Evolutionary conservation across 1,140 invertebrate species (phyloP).

Genomic region (Drosophila pruinosa): DNA sequence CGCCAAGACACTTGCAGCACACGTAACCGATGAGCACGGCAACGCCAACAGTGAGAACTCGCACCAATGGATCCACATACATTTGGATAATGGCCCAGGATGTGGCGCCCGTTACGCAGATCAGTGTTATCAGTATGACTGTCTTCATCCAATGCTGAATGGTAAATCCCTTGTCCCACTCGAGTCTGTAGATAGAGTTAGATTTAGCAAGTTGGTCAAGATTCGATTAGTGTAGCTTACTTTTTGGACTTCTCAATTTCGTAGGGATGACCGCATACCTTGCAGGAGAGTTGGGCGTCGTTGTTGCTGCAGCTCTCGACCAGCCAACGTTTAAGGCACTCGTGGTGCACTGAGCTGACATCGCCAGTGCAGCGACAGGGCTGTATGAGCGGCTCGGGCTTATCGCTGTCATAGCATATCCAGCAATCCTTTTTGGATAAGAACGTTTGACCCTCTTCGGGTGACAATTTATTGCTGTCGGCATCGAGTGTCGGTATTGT

Average conservation of each 20-base stretch:
- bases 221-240: conserved; percentile 54
- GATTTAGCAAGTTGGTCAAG: not conserved
- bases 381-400: conserved; percentile 92
- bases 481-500: conserved; percentile 78
- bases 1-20: conserved; percentile 91
- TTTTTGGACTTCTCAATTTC: conserved; percentile 88
- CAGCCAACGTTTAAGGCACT: conserved; percentile 95
- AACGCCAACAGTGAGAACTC: conserved; percentile 91
- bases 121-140: conserved; percentile 87
- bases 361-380: conserved; percentile 96
- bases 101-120: conserved; percentile 89
- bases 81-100: conserved; percentile 93
- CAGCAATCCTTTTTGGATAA: conserved; percentile 90
- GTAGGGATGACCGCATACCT: conserved; percentile 91
- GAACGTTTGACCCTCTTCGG: conserved; percentile 83
- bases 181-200: conserved; percentile 84
- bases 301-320: conserved; percentile 86
- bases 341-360: conserved; percentile 94
- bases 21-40: conserved; percentile 92
- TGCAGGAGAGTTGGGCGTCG: conserved; percentile 88
- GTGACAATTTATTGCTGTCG: conserved; percentile 74
- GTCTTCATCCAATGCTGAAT: conserved; percentile 89
- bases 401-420: conserved; percentile 95
- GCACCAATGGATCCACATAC: conserved; percentile 89
- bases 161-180: conserved; percentile 92